Evolutionary conservation across 2,113 vertebrate species (phyloP).

Genomic region (Indicator indicator): DNA sequence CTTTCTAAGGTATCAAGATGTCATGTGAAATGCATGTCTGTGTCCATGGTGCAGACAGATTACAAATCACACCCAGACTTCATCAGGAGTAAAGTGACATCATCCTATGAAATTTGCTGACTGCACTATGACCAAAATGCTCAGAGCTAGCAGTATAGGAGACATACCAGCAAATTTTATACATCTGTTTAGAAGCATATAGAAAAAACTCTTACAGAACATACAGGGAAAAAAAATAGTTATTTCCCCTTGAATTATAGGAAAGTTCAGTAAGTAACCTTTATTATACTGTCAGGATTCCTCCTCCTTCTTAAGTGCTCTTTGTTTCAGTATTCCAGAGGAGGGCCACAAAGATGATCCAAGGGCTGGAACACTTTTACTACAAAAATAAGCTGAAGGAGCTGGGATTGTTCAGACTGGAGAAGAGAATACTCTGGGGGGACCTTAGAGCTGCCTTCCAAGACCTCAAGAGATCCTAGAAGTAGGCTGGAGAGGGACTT

Average conservation of each 20-base stretch:
- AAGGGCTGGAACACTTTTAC: too few species aligned
- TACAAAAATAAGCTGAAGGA: too few species aligned
- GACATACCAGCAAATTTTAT: neutral
- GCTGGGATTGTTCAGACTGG: too few species aligned
- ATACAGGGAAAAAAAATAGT: rapidly evolving
- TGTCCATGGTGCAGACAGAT: neutral
- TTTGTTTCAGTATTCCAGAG: neutral
- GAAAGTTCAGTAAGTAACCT: neutral
- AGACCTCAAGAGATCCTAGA: too few species aligned
- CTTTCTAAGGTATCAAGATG: neutral
- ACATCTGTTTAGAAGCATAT: neutral
- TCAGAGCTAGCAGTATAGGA: neutral
- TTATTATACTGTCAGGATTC: neutral
- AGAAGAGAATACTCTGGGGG: too few species aligned
- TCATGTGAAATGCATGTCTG: neutral
- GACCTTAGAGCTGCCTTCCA: too few species aligned
- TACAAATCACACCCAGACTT: neutral
- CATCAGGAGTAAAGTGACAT: neutral
- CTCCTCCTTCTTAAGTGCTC: neutral
- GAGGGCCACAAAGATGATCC: too few species aligned
- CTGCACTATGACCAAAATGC: neutral
- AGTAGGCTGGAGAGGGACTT: too few species aligned
- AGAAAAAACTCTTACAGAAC: neutral
- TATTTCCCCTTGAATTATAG: neutral
- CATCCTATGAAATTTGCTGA: neutral